A percentile compares a stretch with the other conserved stretches of the same genome.
Evolutionary conservation across 1,140 invertebrate species (phyloP).

Genomic region (Drosophila seguyi): DNA sequence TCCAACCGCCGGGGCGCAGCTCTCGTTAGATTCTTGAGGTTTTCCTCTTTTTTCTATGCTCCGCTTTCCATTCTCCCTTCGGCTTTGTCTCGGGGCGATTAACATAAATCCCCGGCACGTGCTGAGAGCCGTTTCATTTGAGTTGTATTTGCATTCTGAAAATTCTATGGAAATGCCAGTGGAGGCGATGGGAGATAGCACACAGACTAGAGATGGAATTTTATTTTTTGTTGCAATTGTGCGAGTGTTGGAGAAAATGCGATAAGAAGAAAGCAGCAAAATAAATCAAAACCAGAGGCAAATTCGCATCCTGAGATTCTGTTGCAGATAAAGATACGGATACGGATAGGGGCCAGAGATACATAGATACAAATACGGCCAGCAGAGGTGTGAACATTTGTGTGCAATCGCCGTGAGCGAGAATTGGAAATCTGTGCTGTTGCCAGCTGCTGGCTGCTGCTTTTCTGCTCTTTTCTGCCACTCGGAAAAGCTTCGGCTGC

Average conservation of each 20-base stretch:
- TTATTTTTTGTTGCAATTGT: constrained; percentile 35
- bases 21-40: constrained; percentile 26
- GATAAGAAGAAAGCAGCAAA: constrained; percentile 16
- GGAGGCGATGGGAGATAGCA: background rate
- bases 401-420: constrained; percentile 27
- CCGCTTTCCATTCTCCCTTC: background rate
- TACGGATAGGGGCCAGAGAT: background rate
- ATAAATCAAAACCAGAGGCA: constrained; percentile 29
- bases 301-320: background rate
- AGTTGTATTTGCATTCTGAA: constrained; percentile 45
- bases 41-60: background rate
- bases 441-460: constrained; percentile 2
- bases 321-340: constrained; percentile 6
- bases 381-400: constrained; percentile 31
- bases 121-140: constrained; percentile 16
- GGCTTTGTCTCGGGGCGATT: constrained; percentile 31
- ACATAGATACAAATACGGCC: background rate
- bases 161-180: constrained; percentile 39
- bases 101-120: constrained; percentile 55
- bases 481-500: constrained; percentile 14
- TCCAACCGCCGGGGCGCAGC: constrained; percentile 5
- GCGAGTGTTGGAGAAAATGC: constrained; percentile 8
- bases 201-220: background rate
- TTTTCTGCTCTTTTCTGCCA: constrained; percentile 2
- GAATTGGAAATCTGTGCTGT: constrained; percentile 29